Conservation (phyloP, 53 echinoderm and acorn worm genomes). For the Apostichopus leukothele region DNA sequence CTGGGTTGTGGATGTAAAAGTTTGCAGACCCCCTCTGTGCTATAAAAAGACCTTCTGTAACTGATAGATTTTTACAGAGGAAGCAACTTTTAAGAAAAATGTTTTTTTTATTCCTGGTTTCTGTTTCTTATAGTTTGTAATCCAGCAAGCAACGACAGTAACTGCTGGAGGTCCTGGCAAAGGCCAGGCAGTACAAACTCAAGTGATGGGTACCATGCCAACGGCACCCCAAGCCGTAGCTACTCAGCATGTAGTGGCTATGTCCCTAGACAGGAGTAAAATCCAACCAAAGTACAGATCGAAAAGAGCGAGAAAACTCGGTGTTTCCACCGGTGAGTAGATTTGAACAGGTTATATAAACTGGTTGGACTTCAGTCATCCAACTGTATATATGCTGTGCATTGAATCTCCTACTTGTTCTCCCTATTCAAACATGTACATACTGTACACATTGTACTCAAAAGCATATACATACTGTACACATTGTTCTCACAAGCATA, state of each 20-base stretch:
- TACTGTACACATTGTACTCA: no score
- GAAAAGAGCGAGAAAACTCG: conserved; percentile 81
- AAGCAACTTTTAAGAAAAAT: no score
- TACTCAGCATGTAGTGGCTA: conserved; percentile 39
- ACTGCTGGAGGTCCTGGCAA: conserved; percentile 5
- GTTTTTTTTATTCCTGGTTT: neutral
- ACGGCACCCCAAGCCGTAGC: conserved; percentile 26
- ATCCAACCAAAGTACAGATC: conserved; percentile 81
- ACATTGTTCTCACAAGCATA: no score
- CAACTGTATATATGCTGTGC: no score
- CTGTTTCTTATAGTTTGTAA: conserved; percentile 38
- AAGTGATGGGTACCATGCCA: conserved; percentile 8
- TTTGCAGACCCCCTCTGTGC: no score
- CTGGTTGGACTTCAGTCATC: neutral
- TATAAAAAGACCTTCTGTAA: no score
- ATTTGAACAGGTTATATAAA: neutral
- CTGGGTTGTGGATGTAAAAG: no score
- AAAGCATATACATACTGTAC: no score
- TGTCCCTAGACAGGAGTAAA: conserved; percentile 50
- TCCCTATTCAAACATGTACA: no score
- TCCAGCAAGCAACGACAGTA: conserved; percentile 50
- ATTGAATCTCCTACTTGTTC: no score
- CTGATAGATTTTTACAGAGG: no score
- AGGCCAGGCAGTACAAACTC: conserved; percentile 10
- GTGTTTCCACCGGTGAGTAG: conserved; percentile 54